These are phyloP conservation scores for Archaeoteleia sp. DNA, from an alignment of 2,888 invertebrate species.

Conservation along the genomic window DNA sequence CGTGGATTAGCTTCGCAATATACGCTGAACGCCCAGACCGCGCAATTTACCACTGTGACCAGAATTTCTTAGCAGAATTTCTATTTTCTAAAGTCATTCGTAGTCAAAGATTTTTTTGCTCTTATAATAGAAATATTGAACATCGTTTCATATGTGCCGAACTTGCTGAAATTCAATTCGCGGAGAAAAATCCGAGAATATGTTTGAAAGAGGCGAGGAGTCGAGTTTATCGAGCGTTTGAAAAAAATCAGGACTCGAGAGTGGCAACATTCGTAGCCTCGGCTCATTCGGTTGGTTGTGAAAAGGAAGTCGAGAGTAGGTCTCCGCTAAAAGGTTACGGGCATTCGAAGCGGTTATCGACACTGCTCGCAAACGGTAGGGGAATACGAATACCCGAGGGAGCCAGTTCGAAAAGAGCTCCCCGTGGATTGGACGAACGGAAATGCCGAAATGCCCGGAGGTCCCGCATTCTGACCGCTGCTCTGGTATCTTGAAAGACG, in stretches of 20 bases:
- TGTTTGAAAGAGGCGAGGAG: slow-evolving; percentile 28
- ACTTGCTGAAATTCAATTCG: slow-evolving; percentile 28
- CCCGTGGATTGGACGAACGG: slow-evolving; percentile 40
- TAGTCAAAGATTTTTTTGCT: no score
- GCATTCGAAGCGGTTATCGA: slow-evolving; percentile 49
- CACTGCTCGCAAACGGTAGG: slow-evolving; percentile 48
- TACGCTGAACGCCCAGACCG: no score
- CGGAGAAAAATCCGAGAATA: slow-evolving; percentile 21
- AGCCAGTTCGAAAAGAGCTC: slow-evolving; percentile 44
- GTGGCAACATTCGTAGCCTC: slow-evolving; percentile 21
- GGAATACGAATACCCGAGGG: slow-evolving; percentile 46
- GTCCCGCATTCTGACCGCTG: slow-evolving; percentile 38
- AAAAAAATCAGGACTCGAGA: slow-evolving; percentile 32
- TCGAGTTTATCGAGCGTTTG: slow-evolving; percentile 36
- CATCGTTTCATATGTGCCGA: not conserved
- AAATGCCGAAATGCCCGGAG: slow-evolving; percentile 40
- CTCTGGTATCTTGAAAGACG: slow-evolving; percentile 32
- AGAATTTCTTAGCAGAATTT: no score
- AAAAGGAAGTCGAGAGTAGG: slow-evolving; percentile 41
- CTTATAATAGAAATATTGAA: no score
- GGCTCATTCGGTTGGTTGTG: slow-evolving; percentile 33
- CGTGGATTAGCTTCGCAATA: no score
- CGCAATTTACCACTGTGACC: no score
- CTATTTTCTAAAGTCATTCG: no score
- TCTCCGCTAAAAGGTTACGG: slow-evolving; percentile 48